phyloP scores from a whole-genome alignment of 2,797 vertebrate genomes.

The Eospalax fontanierii region DNA sequence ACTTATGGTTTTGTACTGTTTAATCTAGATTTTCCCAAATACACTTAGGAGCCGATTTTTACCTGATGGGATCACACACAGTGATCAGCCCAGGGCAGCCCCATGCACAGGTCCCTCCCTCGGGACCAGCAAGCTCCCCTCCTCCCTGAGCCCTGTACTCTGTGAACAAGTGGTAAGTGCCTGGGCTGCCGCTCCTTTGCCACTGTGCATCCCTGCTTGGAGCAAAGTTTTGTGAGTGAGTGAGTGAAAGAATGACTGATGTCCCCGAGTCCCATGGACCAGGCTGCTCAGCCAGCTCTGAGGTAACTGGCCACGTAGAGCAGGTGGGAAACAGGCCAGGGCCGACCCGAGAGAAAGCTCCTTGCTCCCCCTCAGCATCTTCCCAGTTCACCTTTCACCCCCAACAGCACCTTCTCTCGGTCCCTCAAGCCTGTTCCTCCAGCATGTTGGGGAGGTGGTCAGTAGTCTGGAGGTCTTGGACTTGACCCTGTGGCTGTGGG shows the following conservation, averaged over 20 bases:
- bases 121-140: background rate
- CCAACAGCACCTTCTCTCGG: background rate
- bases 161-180: fast-evolving
- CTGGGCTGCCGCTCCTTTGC: background rate
- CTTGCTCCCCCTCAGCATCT: background rate
- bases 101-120: background rate
- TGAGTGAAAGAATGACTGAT: background rate
- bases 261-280: background rate
- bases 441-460: background rate
- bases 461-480: too few relatives aligned
- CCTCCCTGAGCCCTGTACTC: background rate
- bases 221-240: background rate
- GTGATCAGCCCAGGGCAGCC: background rate
- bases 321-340: too few relatives aligned
- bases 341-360: background rate
- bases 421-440: background rate
- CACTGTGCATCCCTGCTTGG: background rate
- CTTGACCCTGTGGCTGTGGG: background rate
- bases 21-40: background rate
- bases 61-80: background rate
- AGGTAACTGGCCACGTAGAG: background rate
- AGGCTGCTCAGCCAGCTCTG: background rate
- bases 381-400: background rate
- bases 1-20: background rate
- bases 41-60: background rate